These are phyloP conservation scores for Schizaphis graminum DNA, from an alignment of 2,888 invertebrate genomes.

Conservation along the genomic window DNA sequence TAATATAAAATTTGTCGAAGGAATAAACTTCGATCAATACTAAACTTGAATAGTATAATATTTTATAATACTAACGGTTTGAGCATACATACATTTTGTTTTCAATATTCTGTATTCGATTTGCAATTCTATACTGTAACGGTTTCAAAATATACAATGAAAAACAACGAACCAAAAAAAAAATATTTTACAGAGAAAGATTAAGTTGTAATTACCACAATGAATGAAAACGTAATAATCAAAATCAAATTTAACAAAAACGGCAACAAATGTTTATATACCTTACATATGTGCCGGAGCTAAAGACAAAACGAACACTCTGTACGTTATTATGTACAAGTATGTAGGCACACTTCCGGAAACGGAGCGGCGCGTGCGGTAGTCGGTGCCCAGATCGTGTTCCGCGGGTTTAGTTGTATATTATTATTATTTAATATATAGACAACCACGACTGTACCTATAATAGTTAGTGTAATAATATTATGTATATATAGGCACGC, in stretches of 20 bases:
- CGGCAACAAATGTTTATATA: background rate
- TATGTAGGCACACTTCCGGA: slow-evolving; percentile 18
- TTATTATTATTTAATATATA: slow-evolving; percentile 8
- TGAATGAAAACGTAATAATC: background rate
- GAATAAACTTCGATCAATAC: background rate
- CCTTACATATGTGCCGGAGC: background rate
- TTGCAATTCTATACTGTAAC: background rate
- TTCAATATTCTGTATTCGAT: background rate
- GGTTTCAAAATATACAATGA: background rate
- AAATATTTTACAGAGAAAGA: background rate
- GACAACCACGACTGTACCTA: background rate
- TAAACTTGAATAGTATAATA: background rate
- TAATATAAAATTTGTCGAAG: background rate
- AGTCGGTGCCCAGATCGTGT: slow-evolving; percentile 19
- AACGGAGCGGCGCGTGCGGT: slow-evolving; percentile 23
- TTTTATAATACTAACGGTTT: background rate
- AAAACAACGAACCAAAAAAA: background rate
- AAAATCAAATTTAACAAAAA: background rate
- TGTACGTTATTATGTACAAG: background rate
- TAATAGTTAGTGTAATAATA: slow-evolving; percentile 15
- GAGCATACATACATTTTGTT: background rate
- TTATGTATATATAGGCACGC: background rate
- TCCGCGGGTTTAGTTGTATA: slow-evolving; percentile 3
- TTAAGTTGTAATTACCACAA: background rate
- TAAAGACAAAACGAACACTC: background rate